Conservation (phyloP, 2,888 invertebrate genomes). For the Tinea semifulvella region DNA sequence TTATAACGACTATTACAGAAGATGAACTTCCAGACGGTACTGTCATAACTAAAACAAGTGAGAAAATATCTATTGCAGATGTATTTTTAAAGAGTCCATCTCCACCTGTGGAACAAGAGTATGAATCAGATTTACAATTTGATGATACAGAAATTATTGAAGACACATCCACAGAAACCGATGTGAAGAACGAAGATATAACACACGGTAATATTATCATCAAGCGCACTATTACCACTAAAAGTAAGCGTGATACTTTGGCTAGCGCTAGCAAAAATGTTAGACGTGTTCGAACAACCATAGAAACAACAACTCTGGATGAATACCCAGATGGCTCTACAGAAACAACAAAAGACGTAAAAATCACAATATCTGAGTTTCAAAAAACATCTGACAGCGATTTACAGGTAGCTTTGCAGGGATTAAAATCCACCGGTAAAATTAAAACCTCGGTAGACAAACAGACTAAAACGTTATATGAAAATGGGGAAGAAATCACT, state of each 20-base stretch:
- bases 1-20: conserved; percentile 38
- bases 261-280: conserved; percentile 59
- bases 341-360: conserved; percentile 62
- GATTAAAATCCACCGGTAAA: conserved; percentile 47
- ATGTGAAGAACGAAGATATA: conserved; percentile 45
- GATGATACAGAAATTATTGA: conserved; percentile 47
- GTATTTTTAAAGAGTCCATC: conserved; percentile 28
- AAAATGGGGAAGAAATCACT: conserved; percentile 50
- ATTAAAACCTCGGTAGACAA: conserved; percentile 52
- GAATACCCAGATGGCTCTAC: conserved; percentile 63
- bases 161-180: conserved; percentile 46
- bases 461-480: conserved; percentile 55
- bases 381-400: conserved; percentile 56
- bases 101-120: conserved; percentile 23
- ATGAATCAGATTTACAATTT: conserved; percentile 29
- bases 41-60: conserved; percentile 47
- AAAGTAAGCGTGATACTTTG: conserved; percentile 54
- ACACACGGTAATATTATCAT: conserved; percentile 39
- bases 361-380: conserved; percentile 59
- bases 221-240: conserved; percentile 51
- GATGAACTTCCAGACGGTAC: conserved; percentile 53
- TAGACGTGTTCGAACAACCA: conserved; percentile 66
- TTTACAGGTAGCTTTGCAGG: conserved; percentile 54
- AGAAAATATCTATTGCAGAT: conserved; percentile 51
- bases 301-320: conserved; percentile 58